Base-by-base conservation (phyloP, 2,113 vertebrate genomes). In the Sebastes fasciatus region DNA sequence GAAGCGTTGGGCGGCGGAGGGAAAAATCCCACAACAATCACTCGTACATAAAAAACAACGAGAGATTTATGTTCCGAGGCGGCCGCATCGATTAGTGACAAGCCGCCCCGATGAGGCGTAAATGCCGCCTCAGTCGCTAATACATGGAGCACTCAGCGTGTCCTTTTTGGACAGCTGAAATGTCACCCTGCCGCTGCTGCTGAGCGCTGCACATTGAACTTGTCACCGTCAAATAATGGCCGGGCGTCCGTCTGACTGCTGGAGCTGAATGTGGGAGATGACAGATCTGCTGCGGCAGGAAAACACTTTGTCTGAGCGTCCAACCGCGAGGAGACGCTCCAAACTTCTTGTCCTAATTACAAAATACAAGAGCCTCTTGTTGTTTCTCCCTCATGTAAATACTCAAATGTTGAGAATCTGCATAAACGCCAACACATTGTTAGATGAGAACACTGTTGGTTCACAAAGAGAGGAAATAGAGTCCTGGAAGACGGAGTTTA, bases 61-160 rank as follows among this genome's bases (percentile, higher is more conserved):
- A 16, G 54, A 88, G 88, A 92, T 93, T 91, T 86, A 90, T 90
- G 87, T 73, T 58, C 42, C 34, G 13, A 57, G 81, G 72, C 82
- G 40, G 72, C 83, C 69, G 7, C 86, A 91, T 88, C 64, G 84
- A 86, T 93, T 86, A 91, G 91, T 40, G 74, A 89, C 83, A 79
- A 82, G 80, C 67, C 1, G 62, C 81, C 77, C 77, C 91, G 85
- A 90, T 87, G 90, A 93, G 86, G 85, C 78, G 75, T 92, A 88
- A 91, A 94, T 80, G 83, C 75, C 62, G 78, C 69, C 81, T 81
- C 49, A n/a, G 73, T 13, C 48, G 12, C 48, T 74, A 86, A 83
- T 81, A 78, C 87, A 87, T 43, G 57, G 68, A 80, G 85, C 84
- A 75, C 82, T 92, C 91, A 48, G 78, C 65, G 51, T 71, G 88